Percentiles rank a stretch among this genome's conserved stretches.
These are phyloP conservation scores for Engystomops pustulosus DNA, from an alignment of 2,113 vertebrate species.

Conservation along the genomic window DNA sequence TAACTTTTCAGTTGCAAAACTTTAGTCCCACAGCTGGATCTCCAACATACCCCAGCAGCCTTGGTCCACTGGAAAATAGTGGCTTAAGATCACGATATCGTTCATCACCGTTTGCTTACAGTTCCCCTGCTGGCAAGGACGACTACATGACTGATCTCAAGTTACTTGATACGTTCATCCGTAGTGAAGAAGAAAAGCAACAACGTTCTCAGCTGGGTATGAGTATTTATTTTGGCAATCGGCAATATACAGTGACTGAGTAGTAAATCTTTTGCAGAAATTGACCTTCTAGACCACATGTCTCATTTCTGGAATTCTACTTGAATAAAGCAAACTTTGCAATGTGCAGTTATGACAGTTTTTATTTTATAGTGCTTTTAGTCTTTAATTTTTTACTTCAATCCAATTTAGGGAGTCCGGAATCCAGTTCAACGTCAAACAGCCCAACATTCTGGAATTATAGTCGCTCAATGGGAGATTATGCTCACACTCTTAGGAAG, in stretches of 20 bases:
- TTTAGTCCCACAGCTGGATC: slow-evolving; percentile 79
- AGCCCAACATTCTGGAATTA: slow-evolving; percentile 97
- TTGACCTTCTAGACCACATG: too few relatives aligned
- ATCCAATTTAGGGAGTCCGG: slow-evolving; percentile 86
- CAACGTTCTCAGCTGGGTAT: slow-evolving; percentile 88
- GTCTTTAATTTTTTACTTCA: too few relatives aligned
- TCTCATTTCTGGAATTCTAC: too few relatives aligned
- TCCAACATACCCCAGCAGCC: slow-evolving; percentile 75
- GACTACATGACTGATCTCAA: slow-evolving; percentile 90
- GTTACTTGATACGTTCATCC: slow-evolving; percentile 82
- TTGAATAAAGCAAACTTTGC: too few relatives aligned
- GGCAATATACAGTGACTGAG: too few relatives aligned
- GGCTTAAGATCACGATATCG: slow-evolving; percentile 86
- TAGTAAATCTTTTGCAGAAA: too few relatives aligned
- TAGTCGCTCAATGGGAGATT: slow-evolving; percentile 86
- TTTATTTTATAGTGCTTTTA: too few relatives aligned
- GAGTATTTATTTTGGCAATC: too few relatives aligned
- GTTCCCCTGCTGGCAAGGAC: slow-evolving; percentile 84
- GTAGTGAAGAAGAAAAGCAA: slow-evolving; percentile 89
- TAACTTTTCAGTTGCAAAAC: slow-evolving; percentile 77
- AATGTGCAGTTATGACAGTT: too few relatives aligned
- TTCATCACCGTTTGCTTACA: slow-evolving; percentile 85
- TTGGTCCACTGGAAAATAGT: slow-evolving; percentile 78
- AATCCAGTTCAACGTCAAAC: slow-evolving; percentile 84
- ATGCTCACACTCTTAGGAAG: slow-evolving; percentile 89